Evolutionary conservation across 1,140 invertebrate genomes (phyloP).

Genomic region (Listronotus oregonensis): DNA sequence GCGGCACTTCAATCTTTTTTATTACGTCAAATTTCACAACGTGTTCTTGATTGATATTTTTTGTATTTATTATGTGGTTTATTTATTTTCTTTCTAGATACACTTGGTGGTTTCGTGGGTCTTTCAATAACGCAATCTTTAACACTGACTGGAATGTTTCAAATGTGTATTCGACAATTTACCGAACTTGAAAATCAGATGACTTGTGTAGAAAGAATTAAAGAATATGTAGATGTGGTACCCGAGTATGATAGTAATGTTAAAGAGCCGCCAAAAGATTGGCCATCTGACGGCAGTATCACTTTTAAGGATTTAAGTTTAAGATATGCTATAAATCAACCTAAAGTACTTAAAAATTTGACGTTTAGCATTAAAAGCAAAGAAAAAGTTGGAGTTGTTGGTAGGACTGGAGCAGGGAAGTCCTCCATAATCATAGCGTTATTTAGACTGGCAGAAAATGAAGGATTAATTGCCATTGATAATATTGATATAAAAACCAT

Average conservation of each 20-base stretch:
- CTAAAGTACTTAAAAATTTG: slow-evolving; percentile 68
- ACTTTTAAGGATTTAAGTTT: slow-evolving; percentile 62
- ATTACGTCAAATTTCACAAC: too few relatives aligned
- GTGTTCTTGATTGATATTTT: too few relatives aligned
- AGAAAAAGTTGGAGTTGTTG: slow-evolving; percentile 70
- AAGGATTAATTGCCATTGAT: slow-evolving; percentile 69
- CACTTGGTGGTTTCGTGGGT: slow-evolving; percentile 71
- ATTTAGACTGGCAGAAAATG: slow-evolving; percentile 70
- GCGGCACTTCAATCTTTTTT: too few relatives aligned
- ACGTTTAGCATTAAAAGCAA: slow-evolving; percentile 64
- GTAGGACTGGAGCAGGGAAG: slow-evolving; percentile 68
- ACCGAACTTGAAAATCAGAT: slow-evolving; percentile 83
- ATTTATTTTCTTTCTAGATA: slow-evolving; percentile 15
- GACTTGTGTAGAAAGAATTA: slow-evolving; percentile 77
- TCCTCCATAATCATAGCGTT: slow-evolving; percentile 74
- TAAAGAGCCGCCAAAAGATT: slow-evolving; percentile 36
- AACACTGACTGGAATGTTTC: slow-evolving; percentile 77
- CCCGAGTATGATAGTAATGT: slow-evolving; percentile 64
- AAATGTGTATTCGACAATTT: slow-evolving; percentile 81
- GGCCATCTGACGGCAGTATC: slow-evolving; percentile 43
- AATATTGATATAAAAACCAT: slow-evolving; percentile 59
- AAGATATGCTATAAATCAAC: slow-evolving; percentile 67
- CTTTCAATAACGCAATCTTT: slow-evolving; percentile 79
- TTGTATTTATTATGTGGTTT: too few relatives aligned
- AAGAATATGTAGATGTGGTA: slow-evolving; percentile 72